phyloP scores from a whole-genome alignment of 2,888 invertebrate genomes.

The Coenonympha arcania region DNA sequence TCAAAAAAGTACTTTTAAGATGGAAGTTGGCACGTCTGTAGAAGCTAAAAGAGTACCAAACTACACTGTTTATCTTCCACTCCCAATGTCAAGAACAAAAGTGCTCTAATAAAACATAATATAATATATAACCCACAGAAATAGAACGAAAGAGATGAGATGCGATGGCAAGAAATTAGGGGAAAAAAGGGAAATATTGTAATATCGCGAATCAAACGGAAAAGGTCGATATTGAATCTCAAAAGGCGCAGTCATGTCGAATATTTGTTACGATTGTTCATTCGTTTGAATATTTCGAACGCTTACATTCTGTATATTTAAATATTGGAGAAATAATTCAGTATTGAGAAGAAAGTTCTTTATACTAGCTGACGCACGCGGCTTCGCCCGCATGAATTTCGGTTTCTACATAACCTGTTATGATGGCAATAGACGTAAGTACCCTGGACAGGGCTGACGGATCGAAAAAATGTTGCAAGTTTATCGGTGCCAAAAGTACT shows the following conservation, averaged over 20 bases:
- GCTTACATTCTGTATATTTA: not conserved
- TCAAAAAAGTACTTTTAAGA: not conserved
- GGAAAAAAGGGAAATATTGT: constrained; percentile 5
- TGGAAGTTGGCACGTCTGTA: not conserved
- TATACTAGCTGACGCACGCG: no score
- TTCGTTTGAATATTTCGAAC: constrained; percentile 1
- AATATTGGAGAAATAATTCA: not conserved
- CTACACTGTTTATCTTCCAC: constrained; percentile 9
- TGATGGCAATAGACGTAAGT: no score
- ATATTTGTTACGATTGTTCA: constrained; percentile 6
- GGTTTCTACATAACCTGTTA: no score
- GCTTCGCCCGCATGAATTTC: no score
- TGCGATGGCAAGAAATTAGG: constrained; percentile 8
- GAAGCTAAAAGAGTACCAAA: not conserved
- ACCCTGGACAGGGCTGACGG: no score
- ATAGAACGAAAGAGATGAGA: not conserved
- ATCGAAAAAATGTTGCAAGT: no score
- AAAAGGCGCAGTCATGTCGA: constrained; percentile 10
- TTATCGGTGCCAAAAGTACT: no score
- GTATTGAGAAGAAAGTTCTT: no score
- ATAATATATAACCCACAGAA: constrained; percentile 1
- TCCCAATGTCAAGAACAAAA: constrained; percentile 8
- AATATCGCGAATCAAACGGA: constrained; percentile 1
- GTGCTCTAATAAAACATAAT: constrained; percentile 9
- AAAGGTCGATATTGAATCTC: not conserved